Evolutionary conservation across 2,113 vertebrate genomes (phyloP).

Genomic region (Rhynchopsitta pachyrhyncha): DNA sequence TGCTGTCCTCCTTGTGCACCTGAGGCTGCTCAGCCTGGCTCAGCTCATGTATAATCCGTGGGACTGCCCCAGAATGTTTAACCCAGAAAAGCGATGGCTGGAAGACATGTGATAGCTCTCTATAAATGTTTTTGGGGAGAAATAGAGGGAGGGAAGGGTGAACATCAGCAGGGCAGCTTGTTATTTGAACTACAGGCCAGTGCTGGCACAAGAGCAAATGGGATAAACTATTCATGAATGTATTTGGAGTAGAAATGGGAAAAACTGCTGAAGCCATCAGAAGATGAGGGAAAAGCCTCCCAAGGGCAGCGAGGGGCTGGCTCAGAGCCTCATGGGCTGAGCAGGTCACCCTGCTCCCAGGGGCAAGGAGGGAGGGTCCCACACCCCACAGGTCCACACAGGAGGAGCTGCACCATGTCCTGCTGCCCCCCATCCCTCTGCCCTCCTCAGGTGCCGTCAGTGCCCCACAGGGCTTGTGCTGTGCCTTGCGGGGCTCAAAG

Average conservation of each 20-base stretch:
- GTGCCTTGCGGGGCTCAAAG: not conserved
- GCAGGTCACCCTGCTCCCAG: not conserved
- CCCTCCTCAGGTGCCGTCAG: no score
- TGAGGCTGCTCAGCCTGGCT: not conserved
- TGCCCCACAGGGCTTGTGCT: not conserved
- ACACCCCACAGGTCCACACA: rapidly evolving
- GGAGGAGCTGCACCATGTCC: not conserved
- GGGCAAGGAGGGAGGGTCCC: not conserved
- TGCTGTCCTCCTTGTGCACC: not conserved
- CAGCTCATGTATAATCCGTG: not conserved
- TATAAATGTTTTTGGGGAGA: not conserved
- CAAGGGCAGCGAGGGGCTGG: not conserved
- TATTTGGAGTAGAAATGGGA: slow-evolving; percentile 13
- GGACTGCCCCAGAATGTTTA: not conserved
- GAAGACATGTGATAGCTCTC: not conserved
- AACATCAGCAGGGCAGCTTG: not conserved
- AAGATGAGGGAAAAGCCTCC: not conserved
- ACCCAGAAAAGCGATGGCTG: not conserved
- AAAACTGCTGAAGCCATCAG: slow-evolving; percentile 7
- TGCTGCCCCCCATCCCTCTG: not conserved
- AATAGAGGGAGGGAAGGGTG: not conserved
- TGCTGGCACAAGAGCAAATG: not conserved
- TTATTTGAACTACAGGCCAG: not conserved
- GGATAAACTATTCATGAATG: slow-evolving; percentile 18
- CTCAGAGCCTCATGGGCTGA: not conserved